phyloP scores from a whole-genome alignment of 2,113 vertebrate species.

The Marmota flaviventris region DNA sequence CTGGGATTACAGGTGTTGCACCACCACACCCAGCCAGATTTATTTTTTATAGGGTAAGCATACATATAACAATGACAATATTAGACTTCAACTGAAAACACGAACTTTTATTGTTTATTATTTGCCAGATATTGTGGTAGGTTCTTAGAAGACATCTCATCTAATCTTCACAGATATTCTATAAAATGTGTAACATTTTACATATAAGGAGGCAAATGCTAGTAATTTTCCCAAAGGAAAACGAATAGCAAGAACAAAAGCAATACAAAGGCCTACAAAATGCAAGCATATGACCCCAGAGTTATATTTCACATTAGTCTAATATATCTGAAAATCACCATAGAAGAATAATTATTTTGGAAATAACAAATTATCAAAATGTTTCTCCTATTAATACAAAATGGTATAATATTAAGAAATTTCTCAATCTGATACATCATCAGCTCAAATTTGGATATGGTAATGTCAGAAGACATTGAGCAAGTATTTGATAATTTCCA shows the following conservation, averaged over 20 bases:
- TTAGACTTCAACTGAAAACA: background rate
- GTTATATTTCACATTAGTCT: background rate
- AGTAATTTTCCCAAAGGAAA: background rate
- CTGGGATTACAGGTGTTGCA: too few relatives aligned
- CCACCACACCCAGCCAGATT: background rate
- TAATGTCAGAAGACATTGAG: background rate
- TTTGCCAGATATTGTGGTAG: background rate
- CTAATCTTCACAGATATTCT: background rate
- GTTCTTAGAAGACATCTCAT: background rate
- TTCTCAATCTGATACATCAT: background rate
- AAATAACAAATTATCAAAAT: constrained; percentile 22
- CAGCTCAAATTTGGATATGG: background rate
- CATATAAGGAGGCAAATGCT: background rate
- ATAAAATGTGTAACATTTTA: constrained; percentile 13
- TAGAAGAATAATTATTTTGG: background rate
- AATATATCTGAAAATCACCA: background rate
- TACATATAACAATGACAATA: background rate
- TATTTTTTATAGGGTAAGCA: background rate
- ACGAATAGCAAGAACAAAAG: background rate
- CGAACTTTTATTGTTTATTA: background rate
- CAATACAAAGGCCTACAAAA: background rate
- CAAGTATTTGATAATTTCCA: background rate
- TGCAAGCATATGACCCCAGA: background rate
- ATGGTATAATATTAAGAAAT: background rate
- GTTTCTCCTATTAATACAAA: background rate